phyloP scores from a whole-genome alignment of 2,113 vertebrate genomes.

The Scomber colias region DNA sequence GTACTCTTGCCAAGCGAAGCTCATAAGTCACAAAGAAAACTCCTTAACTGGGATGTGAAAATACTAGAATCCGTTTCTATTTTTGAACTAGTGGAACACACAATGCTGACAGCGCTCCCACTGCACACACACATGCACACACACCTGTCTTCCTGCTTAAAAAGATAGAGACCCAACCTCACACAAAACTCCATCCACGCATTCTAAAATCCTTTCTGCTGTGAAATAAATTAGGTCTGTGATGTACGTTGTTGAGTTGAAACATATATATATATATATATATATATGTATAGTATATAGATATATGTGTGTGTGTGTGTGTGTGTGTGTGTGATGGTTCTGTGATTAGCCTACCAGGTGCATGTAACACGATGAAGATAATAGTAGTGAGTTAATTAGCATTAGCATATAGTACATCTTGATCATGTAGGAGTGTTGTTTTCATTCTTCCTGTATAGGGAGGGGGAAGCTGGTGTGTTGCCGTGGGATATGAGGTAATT shows the following conservation, averaged over 20 bases:
- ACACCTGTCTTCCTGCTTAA: not conserved
- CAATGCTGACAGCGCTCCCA: conserved; percentile 12
- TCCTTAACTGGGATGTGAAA: not conserved
- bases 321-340: conserved; percentile 11
- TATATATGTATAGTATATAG: too few relatives aligned
- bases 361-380: conserved; percentile 42
- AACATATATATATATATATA: not conserved
- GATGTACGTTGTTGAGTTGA: conserved; percentile 12
- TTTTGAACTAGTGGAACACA: conserved; percentile 32
- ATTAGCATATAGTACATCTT: conserved; percentile 50
- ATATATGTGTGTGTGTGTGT: not conserved
- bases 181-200: not conserved
- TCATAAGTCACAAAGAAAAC: conserved; percentile 17
- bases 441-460: conserved; percentile 52
- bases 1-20: conserved; percentile 21
- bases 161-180: not conserved
- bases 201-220: not conserved
- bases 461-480: conserved; percentile 38
- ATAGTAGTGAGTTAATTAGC: conserved; percentile 50
- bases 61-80: conserved; percentile 19
- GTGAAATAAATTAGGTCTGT: conserved; percentile 35
- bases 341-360: conserved; percentile 43
- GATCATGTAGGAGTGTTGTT: conserved; percentile 68
- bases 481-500: conserved; percentile 74
- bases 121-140: not conserved